Conservation (phyloP, 2,888 invertebrate species). For the Hipparchia semele region DNA sequence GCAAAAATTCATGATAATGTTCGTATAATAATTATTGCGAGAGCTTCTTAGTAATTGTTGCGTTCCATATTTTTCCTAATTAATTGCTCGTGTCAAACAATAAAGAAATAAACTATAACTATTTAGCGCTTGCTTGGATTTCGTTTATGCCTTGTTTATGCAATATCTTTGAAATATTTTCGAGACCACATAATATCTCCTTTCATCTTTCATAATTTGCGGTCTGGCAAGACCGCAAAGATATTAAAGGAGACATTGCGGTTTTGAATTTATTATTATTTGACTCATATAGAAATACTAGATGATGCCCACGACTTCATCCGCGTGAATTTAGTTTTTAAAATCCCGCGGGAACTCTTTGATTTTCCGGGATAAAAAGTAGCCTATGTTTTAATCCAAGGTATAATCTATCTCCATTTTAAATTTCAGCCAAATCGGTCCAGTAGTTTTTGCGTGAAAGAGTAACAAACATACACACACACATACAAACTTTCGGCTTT, state of each 20-base stretch:
- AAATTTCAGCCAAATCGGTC: too few relatives aligned
- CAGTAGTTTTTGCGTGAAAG: too few relatives aligned
- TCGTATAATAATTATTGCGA: too few relatives aligned
- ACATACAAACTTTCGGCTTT: too few relatives aligned
- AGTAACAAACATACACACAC: too few relatives aligned
- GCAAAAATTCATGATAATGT: not conserved
- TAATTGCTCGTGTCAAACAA: not conserved
- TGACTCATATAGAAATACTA: not conserved
- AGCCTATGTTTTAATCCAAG: too few relatives aligned
- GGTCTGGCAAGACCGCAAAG: constrained; percentile 1
- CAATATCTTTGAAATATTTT: constrained; percentile 8
- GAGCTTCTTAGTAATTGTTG: not conserved
- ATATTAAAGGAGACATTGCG: too few relatives aligned
- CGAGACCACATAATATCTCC: constrained; percentile 2
- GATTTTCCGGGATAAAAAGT: too few relatives aligned
- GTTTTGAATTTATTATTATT: not conserved
- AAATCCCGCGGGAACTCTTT: too few relatives aligned
- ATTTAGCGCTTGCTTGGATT: not conserved
- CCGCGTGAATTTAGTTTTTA: too few relatives aligned
- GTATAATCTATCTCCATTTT: too few relatives aligned
- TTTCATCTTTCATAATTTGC: constrained; percentile 8
- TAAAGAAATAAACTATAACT: not conserved
- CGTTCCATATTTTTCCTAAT: not conserved
- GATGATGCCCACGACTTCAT: too few relatives aligned
- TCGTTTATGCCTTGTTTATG: constrained; percentile 4